Evolutionary conservation across 2,888 invertebrate genomes (phyloP), one percentile per base, ranked within the genome.

Genomic region (Scotopteryx bipunctaria): DNA sequence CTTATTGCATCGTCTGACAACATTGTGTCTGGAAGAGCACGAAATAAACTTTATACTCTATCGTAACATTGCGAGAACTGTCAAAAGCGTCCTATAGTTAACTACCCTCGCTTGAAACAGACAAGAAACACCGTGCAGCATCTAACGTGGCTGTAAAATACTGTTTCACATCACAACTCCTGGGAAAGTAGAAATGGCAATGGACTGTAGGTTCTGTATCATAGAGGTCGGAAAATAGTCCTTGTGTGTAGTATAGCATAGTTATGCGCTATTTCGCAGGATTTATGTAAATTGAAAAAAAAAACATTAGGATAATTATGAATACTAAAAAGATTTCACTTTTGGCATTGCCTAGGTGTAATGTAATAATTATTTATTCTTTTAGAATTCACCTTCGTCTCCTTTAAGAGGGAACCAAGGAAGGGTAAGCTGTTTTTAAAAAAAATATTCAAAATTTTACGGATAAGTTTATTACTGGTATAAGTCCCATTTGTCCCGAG

Each of bases 101-200:
- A 45, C 47, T 53, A 29, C 29, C 23, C 21, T 51, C 51, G n/a
- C 32, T 60, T 43, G 41, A 32, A 48, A 43, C 44, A 36, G 48
- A 48, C 50, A 45, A 42, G 43, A 48, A 50, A 16, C 40, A 49
- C 42, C 47, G 45, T 40, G n/a, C n/a, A n/a, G n/a, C n/a, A n/a
- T n/a, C n/a, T n/a, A n/a, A 33, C 32, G n/a, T 14, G 23, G 15
- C 41, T 55, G 48, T 59, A 51, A 60, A 57, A 57, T 57, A 55
- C 55, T 52, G 50, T 60, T 44, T 55, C 17, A 52, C 35, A 48
- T 35, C 38, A 35, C 32, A 43, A 48, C 48, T 35, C 38, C 3
- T 14, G 44, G 43, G 33, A 17, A 23, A 21, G 56, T 54, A 51
- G 35, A 57, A 50, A 40, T 43, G 42, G 21, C 32, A 36, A 43